These are phyloP conservation scores for Ataeniobius toweri DNA, from an alignment of 2,797 vertebrate genomes.

Conservation along the genomic window DNA sequence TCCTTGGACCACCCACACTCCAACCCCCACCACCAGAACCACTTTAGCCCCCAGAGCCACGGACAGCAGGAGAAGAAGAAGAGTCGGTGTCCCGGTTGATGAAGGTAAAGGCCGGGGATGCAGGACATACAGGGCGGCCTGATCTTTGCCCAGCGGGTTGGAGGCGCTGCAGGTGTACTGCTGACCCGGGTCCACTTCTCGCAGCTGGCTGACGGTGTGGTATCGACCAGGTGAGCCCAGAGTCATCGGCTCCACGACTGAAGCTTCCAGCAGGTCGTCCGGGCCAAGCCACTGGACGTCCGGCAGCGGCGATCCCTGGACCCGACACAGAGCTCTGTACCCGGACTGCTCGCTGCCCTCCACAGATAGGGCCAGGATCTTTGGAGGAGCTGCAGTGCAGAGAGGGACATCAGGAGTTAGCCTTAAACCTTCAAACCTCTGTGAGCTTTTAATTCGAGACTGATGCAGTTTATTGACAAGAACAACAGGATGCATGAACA, in stretches of 20 bases:
- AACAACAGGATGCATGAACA: too few species aligned
- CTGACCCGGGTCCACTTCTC: conserved; percentile 78
- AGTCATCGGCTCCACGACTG: conserved; percentile 15
- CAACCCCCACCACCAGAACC: conserved; percentile 69
- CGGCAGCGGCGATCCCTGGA: conserved; percentile 88
- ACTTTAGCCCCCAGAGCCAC: conserved; percentile 72
- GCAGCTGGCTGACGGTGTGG: conserved; percentile 82
- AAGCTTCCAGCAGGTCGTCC: conserved; percentile 60
- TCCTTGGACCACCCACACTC: conserved; percentile 62
- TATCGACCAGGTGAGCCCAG: conserved; percentile 56
- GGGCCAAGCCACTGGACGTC: conserved; percentile 85
- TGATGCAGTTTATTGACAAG: neutral
- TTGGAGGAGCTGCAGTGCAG: conserved; percentile 81
- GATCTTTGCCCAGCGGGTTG: conserved; percentile 87
- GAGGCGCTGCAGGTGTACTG: conserved; percentile 89
- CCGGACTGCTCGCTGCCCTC: conserved; percentile 71
- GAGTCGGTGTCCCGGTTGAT: neutral
- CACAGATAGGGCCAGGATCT: conserved; percentile 86
- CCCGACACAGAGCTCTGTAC: conserved; percentile 84
- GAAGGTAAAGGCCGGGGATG: conserved; percentile 9
- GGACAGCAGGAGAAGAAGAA: conserved; percentile 63
- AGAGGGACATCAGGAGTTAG: neutral
- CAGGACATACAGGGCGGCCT: conserved; percentile 86
- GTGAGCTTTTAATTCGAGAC: neutral
- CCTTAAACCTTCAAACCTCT: too few species aligned